Percentiles rank a stretch among this genome's conserved stretches.
Conservation (phyloP, 2,888 invertebrate species). For the Lamellibrachia columna region DNA sequence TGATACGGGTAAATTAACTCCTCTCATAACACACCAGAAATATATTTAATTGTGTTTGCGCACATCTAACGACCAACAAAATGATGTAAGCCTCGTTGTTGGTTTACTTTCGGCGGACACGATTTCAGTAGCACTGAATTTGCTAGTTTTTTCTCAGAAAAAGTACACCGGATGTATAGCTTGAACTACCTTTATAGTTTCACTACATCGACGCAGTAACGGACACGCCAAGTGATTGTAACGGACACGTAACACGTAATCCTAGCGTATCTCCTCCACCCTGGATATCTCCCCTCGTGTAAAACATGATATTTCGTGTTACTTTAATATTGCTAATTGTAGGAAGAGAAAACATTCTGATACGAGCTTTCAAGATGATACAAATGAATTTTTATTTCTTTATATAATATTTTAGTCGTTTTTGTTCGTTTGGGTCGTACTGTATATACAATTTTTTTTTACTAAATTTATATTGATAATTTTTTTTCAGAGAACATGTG, state of each 20-base stretch:
- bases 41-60: constrained; percentile 6
- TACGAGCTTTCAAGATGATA: too few species aligned
- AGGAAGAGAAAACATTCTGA: too few species aligned
- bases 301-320: too few species aligned
- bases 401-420: too few species aligned
- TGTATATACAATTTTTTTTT: too few species aligned
- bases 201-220: not conserved
- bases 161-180: not conserved
- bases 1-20: not conserved
- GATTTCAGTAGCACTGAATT: not conserved
- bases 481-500: too few species aligned
- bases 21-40: not conserved
- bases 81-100: not conserved
- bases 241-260: not conserved
- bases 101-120: not conserved
- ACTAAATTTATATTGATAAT: too few species aligned
- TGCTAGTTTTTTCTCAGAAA: not conserved
- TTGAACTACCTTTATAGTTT: not conserved
- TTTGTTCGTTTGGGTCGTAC: too few species aligned
- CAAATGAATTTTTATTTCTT: too few species aligned
- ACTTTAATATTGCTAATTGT: too few species aligned
- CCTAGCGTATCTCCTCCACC: too few species aligned
- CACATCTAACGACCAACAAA: not conserved
- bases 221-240: not conserved
- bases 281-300: too few species aligned